These are phyloP conservation scores for Elysia crispata DNA, from an alignment of 2,888 invertebrate genomes.

Conservation along the genomic window DNA sequence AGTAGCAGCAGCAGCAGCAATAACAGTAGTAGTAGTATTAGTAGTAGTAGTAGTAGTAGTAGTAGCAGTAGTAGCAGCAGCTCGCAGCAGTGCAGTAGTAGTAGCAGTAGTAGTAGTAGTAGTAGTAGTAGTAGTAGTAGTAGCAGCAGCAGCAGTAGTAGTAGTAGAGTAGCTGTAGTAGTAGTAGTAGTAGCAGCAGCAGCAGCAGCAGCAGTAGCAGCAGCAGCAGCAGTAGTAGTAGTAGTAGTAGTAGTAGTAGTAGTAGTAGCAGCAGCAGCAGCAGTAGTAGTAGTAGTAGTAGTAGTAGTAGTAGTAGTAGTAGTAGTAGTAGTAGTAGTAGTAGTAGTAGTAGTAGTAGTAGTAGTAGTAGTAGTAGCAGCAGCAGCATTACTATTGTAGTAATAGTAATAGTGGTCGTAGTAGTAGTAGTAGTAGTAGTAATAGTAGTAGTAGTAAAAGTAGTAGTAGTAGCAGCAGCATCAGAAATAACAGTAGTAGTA, in stretches of 20 bases:
- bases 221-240: slow-evolving; percentile 10
- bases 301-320: slow-evolving; percentile 40
- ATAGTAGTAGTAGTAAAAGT: too few species aligned
- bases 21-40: too few species aligned
- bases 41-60: too few species aligned
- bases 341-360: slow-evolving; percentile 16
- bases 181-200: slow-evolving; percentile 14
- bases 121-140: slow-evolving; percentile 30
- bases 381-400: slow-evolving; percentile 10
- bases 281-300: slow-evolving; percentile 39
- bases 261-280: slow-evolving; percentile 25
- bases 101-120: slow-evolving; percentile 33
- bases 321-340: slow-evolving; percentile 38
- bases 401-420: too few species aligned
- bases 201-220: slow-evolving; percentile 16
- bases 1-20: too few species aligned
- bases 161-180: too few species aligned
- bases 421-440: too few species aligned
- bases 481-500: too few species aligned
- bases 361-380: slow-evolving; percentile 30
- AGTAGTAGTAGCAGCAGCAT: too few species aligned
- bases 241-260: slow-evolving; percentile 9
- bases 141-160: too few species aligned
- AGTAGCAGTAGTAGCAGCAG: slow-evolving; percentile 4
- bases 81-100: slow-evolving; percentile 3